Evolutionary conservation across 2,797 vertebrate species (phyloP).

Genomic region (Spinus pinus): DNA sequence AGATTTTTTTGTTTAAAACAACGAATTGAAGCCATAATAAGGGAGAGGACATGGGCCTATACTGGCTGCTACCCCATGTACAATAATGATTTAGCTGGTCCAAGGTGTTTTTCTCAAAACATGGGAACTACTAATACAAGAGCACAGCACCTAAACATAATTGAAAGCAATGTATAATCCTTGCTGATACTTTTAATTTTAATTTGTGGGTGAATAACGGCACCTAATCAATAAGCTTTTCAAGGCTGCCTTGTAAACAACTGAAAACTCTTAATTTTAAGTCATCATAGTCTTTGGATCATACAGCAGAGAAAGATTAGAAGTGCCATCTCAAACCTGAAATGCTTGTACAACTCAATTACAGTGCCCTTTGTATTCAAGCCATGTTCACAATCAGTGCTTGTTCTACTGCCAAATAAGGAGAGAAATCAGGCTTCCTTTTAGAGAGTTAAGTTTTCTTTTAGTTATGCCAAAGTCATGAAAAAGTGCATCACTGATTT

Average conservation of each 20-base stretch:
- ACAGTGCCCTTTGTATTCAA: conserved; percentile 6
- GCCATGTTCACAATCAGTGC: conserved; percentile 20
- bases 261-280: conserved; percentile 8
- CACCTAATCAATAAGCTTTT: background rate
- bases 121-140: background rate
- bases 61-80: fast-evolving
- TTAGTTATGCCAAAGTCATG: conserved; percentile 37
- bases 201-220: background rate
- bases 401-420: conserved; percentile 40
- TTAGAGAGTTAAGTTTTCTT: background rate
- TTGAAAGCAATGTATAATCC: background rate
- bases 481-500: conserved; percentile 33
- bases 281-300: background rate
- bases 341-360: conserved; percentile 4
- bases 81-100: background rate
- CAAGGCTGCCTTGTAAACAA: background rate
- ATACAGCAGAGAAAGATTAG: background rate
- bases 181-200: background rate
- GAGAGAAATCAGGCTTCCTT: conserved; percentile 12
- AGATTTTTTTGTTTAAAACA: background rate
- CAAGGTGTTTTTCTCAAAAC: background rate
- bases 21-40: background rate
- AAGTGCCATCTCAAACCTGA: background rate
- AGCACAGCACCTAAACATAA: background rate
- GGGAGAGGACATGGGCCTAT: background rate